phyloP scores from a whole-genome alignment of 2,797 vertebrate genomes.

The Platalea minor region DNA sequence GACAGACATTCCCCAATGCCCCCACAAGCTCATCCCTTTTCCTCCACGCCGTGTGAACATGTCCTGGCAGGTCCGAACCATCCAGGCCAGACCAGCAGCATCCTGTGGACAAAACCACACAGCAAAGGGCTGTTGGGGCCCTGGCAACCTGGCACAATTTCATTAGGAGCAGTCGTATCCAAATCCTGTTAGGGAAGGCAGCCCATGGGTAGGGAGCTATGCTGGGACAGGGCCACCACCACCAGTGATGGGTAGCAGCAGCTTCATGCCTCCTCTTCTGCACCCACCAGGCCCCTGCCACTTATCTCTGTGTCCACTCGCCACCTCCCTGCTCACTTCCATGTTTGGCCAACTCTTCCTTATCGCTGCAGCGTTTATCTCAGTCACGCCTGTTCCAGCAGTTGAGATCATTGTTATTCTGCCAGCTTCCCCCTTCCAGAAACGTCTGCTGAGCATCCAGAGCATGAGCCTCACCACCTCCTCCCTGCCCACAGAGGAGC shows the following conservation, averaged over 20 bases:
- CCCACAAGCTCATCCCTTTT: not conserved
- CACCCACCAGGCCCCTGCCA: not conserved
- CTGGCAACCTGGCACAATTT: not conserved
- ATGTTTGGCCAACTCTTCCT: not conserved
- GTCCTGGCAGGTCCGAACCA: not conserved
- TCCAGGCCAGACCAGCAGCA: not conserved
- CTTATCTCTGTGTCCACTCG: not conserved
- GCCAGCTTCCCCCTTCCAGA: not conserved
- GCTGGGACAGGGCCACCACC: not conserved
- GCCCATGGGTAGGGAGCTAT: not conserved
- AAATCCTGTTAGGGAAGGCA: not conserved
- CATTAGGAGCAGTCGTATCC: rapidly evolving
- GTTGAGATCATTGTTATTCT: not conserved
- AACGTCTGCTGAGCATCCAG: not conserved
- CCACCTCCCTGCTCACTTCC: not conserved
- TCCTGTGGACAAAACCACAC: rapidly evolving
- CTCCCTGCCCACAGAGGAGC: not conserved
- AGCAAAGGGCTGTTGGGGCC: not conserved
- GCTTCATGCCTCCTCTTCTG: not conserved
- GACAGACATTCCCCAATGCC: not conserved
- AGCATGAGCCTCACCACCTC: rapidly evolving
- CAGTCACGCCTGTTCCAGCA: not conserved
- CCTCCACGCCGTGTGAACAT: not conserved
- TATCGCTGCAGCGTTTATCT: not conserved
- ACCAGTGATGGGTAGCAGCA: not conserved